These are phyloP conservation scores for Aphrocallistes beatrix DNA, from an alignment of 37 sponge, comb jelly and placozoan species.

Conservation along the genomic window DNA sequence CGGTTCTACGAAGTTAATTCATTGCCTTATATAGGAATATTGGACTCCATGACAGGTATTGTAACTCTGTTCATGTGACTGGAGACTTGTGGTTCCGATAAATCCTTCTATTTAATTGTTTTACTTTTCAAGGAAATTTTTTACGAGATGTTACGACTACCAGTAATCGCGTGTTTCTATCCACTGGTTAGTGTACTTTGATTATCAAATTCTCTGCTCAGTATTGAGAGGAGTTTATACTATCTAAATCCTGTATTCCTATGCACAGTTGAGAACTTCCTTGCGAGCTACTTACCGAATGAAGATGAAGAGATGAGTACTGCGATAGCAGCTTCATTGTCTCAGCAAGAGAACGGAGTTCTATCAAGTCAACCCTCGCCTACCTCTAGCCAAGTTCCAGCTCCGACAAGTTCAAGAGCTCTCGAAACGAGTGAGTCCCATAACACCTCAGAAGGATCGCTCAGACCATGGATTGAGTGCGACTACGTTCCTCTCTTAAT, in stretches of 20 bases:
- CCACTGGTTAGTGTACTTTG: neutral
- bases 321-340: neutral
- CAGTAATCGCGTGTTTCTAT: too few relatives aligned
- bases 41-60: constrained; percentile 9
- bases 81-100: too few relatives aligned
- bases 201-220: neutral
- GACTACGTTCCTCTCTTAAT: neutral
- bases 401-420: neutral
- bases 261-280: neutral
- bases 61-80: too few relatives aligned
- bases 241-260: neutral
- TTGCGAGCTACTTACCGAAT: neutral
- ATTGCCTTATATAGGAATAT: neutral
- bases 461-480: neutral
- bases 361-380: neutral
- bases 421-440: too few relatives aligned
- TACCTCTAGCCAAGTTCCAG: too few relatives aligned
- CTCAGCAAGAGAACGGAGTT: neutral
- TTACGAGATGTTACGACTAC: too few relatives aligned
- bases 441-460: neutral
- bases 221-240: neutral
- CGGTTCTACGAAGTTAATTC: neutral
- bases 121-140: too few relatives aligned
- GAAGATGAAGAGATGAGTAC: neutral
- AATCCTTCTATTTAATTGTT: too few relatives aligned